Evolutionary conservation across 35 echinoderm and acorn worm species (phyloP).

Genomic region (Nesometra sesokonis): DNA sequence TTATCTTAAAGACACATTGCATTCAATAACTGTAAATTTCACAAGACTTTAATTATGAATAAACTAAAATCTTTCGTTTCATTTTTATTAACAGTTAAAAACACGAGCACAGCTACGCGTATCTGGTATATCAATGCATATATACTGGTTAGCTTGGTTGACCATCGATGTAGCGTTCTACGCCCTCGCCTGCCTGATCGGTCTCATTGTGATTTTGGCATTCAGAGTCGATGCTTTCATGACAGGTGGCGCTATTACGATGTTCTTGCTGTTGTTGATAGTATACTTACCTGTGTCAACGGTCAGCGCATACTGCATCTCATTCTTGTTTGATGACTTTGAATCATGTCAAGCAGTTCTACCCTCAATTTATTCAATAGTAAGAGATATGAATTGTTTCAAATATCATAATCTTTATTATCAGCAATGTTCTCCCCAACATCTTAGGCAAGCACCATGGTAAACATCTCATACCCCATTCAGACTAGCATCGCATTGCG

Average conservation of each 20-base stretch:
- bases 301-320: constrained; percentile 19
- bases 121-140: constrained; percentile 11
- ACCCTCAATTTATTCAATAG: not conserved
- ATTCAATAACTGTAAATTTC: too few species aligned
- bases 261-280: constrained; percentile 28
- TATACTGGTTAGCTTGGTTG: constrained; percentile 44
- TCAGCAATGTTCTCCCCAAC: too few species aligned
- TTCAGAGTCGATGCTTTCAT: constrained; percentile 18
- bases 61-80: not conserved
- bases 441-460: too few species aligned
- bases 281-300: constrained; percentile 22
- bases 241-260: constrained; percentile 20
- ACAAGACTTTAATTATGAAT: too few species aligned
- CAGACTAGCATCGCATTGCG: too few species aligned
- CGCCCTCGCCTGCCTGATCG: not conserved
- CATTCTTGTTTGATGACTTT: constrained; percentile 44
- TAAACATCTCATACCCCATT: too few species aligned
- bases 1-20: too few species aligned
- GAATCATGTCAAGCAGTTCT: constrained; percentile 16
- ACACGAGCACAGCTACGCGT: constrained; percentile 42
- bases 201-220: constrained; percentile 34
- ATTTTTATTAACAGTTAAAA: constrained; percentile 12
- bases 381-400: not conserved
- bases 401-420: too few species aligned
- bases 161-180: constrained; percentile 26